phyloP scores from a whole-genome alignment of 2,113 vertebrate genomes.

The Zonotrichia leucophrys region DNA sequence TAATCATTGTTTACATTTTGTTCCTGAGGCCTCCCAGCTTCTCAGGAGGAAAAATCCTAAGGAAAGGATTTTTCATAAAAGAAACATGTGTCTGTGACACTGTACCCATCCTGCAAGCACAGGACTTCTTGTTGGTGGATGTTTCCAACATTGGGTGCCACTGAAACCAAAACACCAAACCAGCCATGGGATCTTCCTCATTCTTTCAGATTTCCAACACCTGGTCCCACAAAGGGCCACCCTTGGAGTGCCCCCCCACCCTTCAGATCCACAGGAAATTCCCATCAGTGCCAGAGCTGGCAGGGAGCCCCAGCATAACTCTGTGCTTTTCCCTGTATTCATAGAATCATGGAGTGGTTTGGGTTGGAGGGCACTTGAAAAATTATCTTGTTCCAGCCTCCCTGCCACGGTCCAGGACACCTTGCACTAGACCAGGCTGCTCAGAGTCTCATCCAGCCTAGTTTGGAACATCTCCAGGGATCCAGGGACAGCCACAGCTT shows the following conservation, averaged over 20 bases:
- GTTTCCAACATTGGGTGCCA: neutral
- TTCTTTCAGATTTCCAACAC: neutral
- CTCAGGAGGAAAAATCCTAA: too few species aligned
- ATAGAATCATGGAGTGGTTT: neutral
- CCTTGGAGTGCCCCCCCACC: neutral
- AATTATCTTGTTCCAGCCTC: neutral
- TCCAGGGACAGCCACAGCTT: neutral
- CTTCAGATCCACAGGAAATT: neutral
- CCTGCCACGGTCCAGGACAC: neutral
- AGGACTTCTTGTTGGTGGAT: neutral
- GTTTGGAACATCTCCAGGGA: neutral
- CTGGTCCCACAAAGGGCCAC: neutral
- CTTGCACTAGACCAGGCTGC: neutral
- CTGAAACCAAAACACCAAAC: neutral
- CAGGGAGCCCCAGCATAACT: neutral
- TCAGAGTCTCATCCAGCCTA: neutral
- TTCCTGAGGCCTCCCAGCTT: too few species aligned
- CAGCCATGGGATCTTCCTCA: neutral
- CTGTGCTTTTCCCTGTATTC: neutral
- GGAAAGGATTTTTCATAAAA: too few species aligned
- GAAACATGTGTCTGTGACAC: too few species aligned
- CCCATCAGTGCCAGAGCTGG: neutral
- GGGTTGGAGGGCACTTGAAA: neutral
- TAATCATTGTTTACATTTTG: too few species aligned
- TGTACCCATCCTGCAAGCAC: neutral